Evolutionary conservation across 2,113 vertebrate species (phyloP).

Genomic region (Mesembrinibis cayennensis): DNA sequence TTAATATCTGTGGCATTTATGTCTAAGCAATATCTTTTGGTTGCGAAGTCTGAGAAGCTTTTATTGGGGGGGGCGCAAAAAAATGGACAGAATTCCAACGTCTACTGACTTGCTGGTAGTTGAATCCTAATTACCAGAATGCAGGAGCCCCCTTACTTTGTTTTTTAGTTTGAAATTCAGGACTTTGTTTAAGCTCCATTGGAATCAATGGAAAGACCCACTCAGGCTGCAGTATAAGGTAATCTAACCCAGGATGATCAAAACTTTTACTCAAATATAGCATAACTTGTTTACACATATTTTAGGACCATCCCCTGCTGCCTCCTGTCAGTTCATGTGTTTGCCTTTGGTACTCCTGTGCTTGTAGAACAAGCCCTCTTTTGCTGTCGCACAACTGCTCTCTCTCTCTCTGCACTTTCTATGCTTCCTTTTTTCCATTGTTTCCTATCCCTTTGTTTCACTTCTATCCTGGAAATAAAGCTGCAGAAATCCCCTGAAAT

Average conservation of each 20-base stretch:
- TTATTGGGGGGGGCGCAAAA: neutral
- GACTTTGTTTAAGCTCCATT: neutral
- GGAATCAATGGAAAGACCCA: neutral
- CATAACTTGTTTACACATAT: neutral
- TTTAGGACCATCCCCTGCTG: neutral
- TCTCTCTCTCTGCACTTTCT: neutral
- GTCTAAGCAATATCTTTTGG: neutral
- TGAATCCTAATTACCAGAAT: neutral
- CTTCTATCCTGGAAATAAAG: neutral
- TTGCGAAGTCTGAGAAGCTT: neutral
- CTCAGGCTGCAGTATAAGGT: neutral
- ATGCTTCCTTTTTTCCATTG: neutral
- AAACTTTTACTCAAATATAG: neutral
- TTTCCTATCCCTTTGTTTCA: neutral
- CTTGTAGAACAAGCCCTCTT: neutral
- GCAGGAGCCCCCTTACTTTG: neutral
- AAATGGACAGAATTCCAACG: neutral
- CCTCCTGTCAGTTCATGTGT: neutral
- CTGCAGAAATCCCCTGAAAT: neutral
- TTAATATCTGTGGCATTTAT: neutral
- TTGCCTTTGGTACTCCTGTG: neutral
- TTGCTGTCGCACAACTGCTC: neutral
- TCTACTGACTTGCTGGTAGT: rapidly evolving
- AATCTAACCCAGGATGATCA: neutral
- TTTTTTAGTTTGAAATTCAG: neutral